Evolutionary conservation across 2,113 vertebrate genomes (phyloP).

Genomic region (Ploceus nigricollis): DNA sequence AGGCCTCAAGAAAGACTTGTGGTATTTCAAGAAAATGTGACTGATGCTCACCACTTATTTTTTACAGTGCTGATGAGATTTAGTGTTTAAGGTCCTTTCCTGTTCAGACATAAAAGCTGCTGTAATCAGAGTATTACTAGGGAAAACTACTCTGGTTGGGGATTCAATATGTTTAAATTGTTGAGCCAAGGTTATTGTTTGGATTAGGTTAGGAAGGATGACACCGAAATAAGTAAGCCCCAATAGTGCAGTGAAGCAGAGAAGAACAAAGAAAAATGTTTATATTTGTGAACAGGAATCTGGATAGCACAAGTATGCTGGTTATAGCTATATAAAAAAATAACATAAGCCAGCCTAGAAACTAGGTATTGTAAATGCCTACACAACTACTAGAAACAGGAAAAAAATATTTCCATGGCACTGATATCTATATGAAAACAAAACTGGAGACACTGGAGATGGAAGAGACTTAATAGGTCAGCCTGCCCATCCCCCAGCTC

Average conservation of each 20-base stretch:
- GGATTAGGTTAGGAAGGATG: conserved; percentile 63
- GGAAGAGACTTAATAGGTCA: neutral
- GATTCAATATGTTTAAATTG: conserved; percentile 65
- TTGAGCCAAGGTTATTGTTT: conserved; percentile 63
- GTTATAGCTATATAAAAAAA: neutral
- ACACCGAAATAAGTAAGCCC: conserved; percentile 45
- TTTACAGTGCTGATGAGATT: conserved; percentile 70
- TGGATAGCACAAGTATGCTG: neutral
- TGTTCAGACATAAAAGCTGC: conserved; percentile 70
- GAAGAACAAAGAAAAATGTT: conserved; percentile 38
- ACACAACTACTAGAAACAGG: neutral
- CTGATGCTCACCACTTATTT: conserved; percentile 71
- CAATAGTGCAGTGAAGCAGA: neutral
- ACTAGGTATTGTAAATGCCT: neutral
- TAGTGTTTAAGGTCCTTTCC: conserved; percentile 69
- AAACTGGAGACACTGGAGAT: neutral
- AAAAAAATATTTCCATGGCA: neutral
- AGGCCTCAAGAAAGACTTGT: conserved; percentile 63
- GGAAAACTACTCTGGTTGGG: conserved; percentile 50
- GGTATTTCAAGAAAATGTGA: conserved; percentile 70
- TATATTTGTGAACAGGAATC: neutral
- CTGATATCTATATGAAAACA: neutral
- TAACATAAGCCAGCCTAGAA: neutral
- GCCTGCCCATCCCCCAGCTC: neutral
- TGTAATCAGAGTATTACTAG: conserved; percentile 71